Evolutionary conservation across 2,888 invertebrate species (phyloP), one percentile per base, ranked within the genome.

Genomic region (Philereme vetulata): DNA sequence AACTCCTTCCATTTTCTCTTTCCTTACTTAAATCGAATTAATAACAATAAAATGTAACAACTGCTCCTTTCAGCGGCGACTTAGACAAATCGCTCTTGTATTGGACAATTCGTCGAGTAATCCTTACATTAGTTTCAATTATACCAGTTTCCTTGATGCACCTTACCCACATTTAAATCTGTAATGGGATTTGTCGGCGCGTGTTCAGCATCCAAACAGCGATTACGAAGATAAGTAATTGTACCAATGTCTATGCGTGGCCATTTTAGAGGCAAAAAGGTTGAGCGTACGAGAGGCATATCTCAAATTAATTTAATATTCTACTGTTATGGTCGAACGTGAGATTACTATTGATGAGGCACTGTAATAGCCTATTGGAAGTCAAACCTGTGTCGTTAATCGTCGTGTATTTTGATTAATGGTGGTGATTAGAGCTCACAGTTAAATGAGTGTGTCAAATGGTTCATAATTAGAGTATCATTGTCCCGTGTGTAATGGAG

Each of bases 21-120:
- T 54, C 53, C 57, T 56, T 57, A 64, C 62, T 62, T 65, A 67
- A 71, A 75, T 54, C 54, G 38, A 76, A 82, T 82, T 83, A 78
- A 75, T 82, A 74, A 68, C 73, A 85, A 85, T 86, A 82, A 85
- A 82, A 82, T 71, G 70, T 67, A 72, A 77, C 85, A 85, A 83
- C 80, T 81, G 82, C 78, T 74, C 77, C 75, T 84, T 84, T 81
- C 78, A 83, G 75, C 76, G 73, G 67, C 78, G 87, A 90, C 88
- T 88, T 89, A 86, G 85, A 92, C 81, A 91, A 91, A 92, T 92
- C 84, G 85, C 86, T 80, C 74, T 89, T 90, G 88, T 88, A 91
- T 91, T 91, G 88, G 75, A 90, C 90, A 90, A 91, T 88, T 88
- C 89, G 90, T 90, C 80, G 88, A 89, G 87, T 90, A 91, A 92